Evolutionary conservation across 2,797 vertebrate species (phyloP).

Genomic region (Enteromius fasciolatus): DNA sequence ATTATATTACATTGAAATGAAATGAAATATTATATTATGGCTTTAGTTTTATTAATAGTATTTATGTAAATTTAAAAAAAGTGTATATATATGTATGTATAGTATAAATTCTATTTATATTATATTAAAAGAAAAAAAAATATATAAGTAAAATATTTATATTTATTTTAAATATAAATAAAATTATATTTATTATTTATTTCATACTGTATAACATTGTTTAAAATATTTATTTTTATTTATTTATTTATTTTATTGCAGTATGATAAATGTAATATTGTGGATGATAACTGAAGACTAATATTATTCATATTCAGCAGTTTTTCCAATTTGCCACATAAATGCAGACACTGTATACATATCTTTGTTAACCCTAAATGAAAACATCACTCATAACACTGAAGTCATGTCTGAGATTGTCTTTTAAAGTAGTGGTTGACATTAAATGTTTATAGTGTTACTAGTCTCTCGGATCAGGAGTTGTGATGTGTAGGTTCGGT

Average conservation of each 20-base stretch:
- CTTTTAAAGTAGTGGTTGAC: constrained; percentile 25
- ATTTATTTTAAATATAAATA: too few relatives aligned
- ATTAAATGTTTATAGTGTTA: constrained; percentile 3
- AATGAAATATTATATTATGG: too few relatives aligned
- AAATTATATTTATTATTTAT: neutral
- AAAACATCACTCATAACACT: constrained; percentile 18
- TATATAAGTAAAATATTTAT: too few relatives aligned
- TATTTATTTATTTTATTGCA: neutral
- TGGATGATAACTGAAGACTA: neutral
- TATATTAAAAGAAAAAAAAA: too few relatives aligned
- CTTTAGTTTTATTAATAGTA: neutral
- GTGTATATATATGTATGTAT: too few relatives aligned
- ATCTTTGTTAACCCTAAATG: constrained; percentile 1
- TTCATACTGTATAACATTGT: neutral
- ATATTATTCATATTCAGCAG: neutral
- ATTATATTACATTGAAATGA: neutral
- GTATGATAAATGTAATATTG: neutral
- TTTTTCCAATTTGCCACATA: neutral
- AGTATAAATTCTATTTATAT: too few relatives aligned
- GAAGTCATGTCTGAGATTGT: constrained; percentile 31
- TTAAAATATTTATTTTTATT: neutral
- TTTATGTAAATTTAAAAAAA: neutral
- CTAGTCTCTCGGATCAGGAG: neutral
- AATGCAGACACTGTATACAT: neutral
- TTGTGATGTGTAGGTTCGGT: constrained; percentile 9